These are phyloP conservation scores for Troides oblongomaculatus DNA, from an alignment of 2,888 invertebrate species.

Conservation along the genomic window DNA sequence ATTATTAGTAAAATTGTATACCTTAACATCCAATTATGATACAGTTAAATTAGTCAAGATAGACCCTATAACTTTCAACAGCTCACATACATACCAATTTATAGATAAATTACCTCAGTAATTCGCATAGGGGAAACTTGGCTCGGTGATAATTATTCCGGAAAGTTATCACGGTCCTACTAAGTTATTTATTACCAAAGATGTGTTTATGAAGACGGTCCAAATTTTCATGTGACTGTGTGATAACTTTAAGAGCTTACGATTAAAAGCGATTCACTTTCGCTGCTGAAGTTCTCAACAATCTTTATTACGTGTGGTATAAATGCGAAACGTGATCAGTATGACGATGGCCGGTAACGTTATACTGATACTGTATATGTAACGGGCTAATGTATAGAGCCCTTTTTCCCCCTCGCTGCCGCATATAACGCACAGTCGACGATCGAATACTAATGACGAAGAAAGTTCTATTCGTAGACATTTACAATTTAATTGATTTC, in stretches of 20 bases:
- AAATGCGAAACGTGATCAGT: conserved; percentile 20
- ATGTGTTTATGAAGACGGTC: conserved; percentile 36
- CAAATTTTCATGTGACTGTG: conserved; percentile 35
- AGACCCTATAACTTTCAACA: conserved; percentile 2
- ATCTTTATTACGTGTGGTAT: conserved; percentile 16
- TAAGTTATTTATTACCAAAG: conserved; percentile 41
- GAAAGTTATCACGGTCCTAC: conserved; percentile 44
- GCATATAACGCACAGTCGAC: conserved; percentile 17
- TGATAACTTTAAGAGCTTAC: not conserved
- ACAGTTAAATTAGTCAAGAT: too few species aligned
- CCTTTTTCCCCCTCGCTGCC: conserved; percentile 9
- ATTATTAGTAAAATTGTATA: not conserved
- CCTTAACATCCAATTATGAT: not conserved
- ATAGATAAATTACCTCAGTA: conserved; percentile 22
- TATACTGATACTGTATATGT: conserved; percentile 15
- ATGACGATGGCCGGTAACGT: conserved; percentile 20
- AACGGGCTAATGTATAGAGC: conserved; percentile 18
- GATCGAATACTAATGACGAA: conserved; percentile 22
- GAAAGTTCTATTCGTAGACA: conserved; percentile 20
- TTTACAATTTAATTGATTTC: conserved; percentile 29
- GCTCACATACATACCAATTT: not conserved
- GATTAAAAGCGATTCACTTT: conserved; percentile 22
- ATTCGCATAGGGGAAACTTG: conserved; percentile 29
- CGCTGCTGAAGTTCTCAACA: conserved; percentile 13
- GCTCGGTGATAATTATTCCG: conserved; percentile 45